These are phyloP conservation scores for Lithodes maja DNA, from an alignment of 2,888 invertebrate genomes.

Conservation along the genomic window DNA sequence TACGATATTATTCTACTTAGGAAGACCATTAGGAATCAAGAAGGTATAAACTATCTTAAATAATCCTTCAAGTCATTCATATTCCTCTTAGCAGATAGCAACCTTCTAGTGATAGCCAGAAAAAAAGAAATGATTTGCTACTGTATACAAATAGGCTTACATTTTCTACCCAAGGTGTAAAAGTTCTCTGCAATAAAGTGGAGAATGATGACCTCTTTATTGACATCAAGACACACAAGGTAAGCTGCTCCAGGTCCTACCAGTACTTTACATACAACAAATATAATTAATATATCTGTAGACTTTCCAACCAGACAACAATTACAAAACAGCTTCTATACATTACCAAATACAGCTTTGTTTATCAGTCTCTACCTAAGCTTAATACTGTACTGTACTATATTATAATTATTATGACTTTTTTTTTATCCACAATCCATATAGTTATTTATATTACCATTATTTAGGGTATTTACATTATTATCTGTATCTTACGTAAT, in stretches of 20 bases:
- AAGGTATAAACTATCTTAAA: too few relatives aligned
- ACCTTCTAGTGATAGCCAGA: too few relatives aligned
- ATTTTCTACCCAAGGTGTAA: too few relatives aligned
- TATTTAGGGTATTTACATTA: constrained; percentile 16
- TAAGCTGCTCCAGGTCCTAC: constrained; percentile 31
- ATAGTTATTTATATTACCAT: background rate
- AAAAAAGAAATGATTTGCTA: too few relatives aligned
- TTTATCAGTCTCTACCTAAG: constrained; percentile 9
- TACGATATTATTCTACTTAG: too few relatives aligned
- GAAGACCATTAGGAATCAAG: too few relatives aligned
- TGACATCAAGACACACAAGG: constrained; percentile 38
- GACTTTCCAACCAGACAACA: constrained; percentile 65
- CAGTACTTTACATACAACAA: constrained; percentile 57
- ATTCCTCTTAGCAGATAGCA: too few relatives aligned
- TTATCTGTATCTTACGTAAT: constrained; percentile 26
- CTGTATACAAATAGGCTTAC: too few relatives aligned
- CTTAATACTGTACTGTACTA: constrained; percentile 27
- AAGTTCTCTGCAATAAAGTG: too few relatives aligned
- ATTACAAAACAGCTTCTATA: constrained; percentile 63
- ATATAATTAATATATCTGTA: constrained; percentile 52
- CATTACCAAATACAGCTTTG: constrained; percentile 44
- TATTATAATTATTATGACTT: background rate
- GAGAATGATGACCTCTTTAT: too few relatives aligned
- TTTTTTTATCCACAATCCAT: constrained; percentile 43
- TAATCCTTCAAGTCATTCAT: too few relatives aligned